Base-by-base conservation (phyloP, 2,888 invertebrate species). In the Dichetophora obliterata region DNA sequence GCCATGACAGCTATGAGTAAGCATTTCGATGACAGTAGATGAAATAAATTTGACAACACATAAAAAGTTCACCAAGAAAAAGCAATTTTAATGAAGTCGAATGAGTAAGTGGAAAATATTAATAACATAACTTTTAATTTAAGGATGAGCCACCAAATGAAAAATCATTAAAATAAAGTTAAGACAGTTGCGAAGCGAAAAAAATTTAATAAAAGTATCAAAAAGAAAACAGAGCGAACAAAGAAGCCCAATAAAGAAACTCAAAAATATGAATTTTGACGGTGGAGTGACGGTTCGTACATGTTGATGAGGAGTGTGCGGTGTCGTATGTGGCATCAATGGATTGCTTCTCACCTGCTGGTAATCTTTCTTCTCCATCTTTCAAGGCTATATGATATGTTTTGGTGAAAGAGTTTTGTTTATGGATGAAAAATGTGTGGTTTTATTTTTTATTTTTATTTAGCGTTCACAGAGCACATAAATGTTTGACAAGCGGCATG, bases 311-410 rank as follows among this genome's bases (percentile, higher is more conserved):
- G 80, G 79, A 77, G 59, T 78, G 78, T 80, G 80, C 78, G 78
- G 75, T 79, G 77, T 82, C 80, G 81, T 80, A 77, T 78, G 79
- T 76, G 81, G 81, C 81, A 75, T 80, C 84, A 61, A 68, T 59
- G 69, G 63, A 50, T 89, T 82, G 84, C 86, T 83, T 86, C 88
- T 88, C 92, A 93, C 93, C 93, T 93, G 93, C 92, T 85, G 92
- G 92, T 86, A 91, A 90, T 89, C 93, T 90, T 88, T 92, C 92
- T 89, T 93, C 92, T 86, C 93, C 93, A 86, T 93, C 92, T 90
- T 92, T 91, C 89, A 92, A 92, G 89, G 93, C 93, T 92, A 90
- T 82, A 75, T 54, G 59, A 75, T 69, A 43, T 66, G 73, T 69
- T 57, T 27, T n/a, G 50, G 16, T 70, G 71, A 16, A 9, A 75